Evolutionary conservation across 2,113 vertebrate species (phyloP).

Genomic region (Xyliphius kryptos): DNA sequence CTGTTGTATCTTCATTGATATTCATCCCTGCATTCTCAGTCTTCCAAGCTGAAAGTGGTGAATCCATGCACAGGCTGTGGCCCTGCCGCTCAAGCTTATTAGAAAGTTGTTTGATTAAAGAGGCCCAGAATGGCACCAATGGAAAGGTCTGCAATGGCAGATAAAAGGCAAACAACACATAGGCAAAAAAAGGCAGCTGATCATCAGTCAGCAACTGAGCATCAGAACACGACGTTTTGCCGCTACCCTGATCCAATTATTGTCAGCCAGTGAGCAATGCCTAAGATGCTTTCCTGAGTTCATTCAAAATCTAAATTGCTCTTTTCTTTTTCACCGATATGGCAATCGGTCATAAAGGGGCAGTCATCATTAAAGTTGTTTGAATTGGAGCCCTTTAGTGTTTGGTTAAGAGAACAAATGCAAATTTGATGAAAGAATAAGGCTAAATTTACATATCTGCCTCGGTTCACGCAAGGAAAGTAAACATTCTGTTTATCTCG

Average conservation of each 20-base stretch:
- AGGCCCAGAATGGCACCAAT: slow-evolving; percentile 71
- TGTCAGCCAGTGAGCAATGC: slow-evolving; percentile 75
- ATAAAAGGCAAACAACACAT: slow-evolving; percentile 81
- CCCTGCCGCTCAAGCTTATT: slow-evolving; percentile 75
- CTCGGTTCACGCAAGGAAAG: slow-evolving; percentile 91
- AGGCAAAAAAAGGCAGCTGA: slow-evolving; percentile 53
- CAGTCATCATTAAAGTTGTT: slow-evolving; percentile 99
- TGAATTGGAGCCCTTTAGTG: slow-evolving; percentile 96
- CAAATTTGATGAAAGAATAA: slow-evolving; percentile 99
- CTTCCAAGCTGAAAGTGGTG: slow-evolving; percentile 46
- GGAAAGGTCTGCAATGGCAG: slow-evolving; percentile 75
- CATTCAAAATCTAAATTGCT: slow-evolving; percentile 90
- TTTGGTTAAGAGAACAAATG: slow-evolving; percentile 99
- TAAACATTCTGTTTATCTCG: slow-evolving; percentile 99
- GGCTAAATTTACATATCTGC: slow-evolving; percentile 99
- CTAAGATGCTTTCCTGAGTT: slow-evolving; percentile 71
- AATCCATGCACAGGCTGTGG: slow-evolving; percentile 57
- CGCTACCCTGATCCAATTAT: slow-evolving; percentile 92
- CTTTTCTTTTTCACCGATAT: slow-evolving; percentile 80
- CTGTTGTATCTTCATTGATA: slow-evolving; percentile 56
- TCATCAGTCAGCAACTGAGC: slow-evolving; percentile 76
- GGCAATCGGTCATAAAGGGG: slow-evolving; percentile 91
- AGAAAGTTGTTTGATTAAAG: slow-evolving; percentile 83
- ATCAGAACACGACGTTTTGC: slow-evolving; percentile 77
- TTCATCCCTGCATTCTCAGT: slow-evolving; percentile 58